Evolutionary conservation across 2,797 vertebrate genomes (phyloP), one percentile per base, ranked within the genome.

Genomic region (Parambassis ranga): DNA sequence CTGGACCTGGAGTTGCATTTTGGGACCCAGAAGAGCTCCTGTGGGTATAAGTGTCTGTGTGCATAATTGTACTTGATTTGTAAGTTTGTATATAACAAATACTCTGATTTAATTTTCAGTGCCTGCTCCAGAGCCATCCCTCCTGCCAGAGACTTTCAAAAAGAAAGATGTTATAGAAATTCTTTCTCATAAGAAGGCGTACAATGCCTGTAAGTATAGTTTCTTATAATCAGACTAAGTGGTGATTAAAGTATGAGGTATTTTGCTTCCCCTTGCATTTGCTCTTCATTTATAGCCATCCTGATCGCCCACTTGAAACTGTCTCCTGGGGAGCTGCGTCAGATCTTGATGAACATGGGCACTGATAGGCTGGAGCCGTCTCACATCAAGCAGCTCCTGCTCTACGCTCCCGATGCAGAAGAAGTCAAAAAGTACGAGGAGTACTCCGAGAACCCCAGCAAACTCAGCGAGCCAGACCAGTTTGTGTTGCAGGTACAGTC

Each of bases 1-100:
- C 94, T 99, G 2, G 96, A 99, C 77, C 87, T 99, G 86, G 98
- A 99, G 83, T 92, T 98, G 80, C 97, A 99, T 88, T 99, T 98
- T 0, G 98, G 98, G 46, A 98, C 96, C 6, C 96, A 98, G 89
- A 98, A 97, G 67, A 89, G 83, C 64, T 65, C 92, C 0, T 88
- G 97, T 98, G 87, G 95, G 96, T 95, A 65, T 2, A 68, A 10
- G 4, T 16, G 19, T 10, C n/a, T 52, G 3, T 37, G 28, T 32
- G 15, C 15, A 55, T 60, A 37, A 48, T 38, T 63, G 18, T 58
- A 3, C 35, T 43, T 62, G 63, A 28, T 38, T 28, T 48, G 7
- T 31, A 39, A 15, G 4, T 14, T 2, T 53, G 19, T 24, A 22
- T n/a, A 7, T 36, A 35, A 20, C 27, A 28, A 52, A 23, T 14